A percentile compares a stretch with the other conserved stretches of the same genome.
Conservation (phyloP, 2,797 vertebrate species). For the Cynopterus sphinx region DNA sequence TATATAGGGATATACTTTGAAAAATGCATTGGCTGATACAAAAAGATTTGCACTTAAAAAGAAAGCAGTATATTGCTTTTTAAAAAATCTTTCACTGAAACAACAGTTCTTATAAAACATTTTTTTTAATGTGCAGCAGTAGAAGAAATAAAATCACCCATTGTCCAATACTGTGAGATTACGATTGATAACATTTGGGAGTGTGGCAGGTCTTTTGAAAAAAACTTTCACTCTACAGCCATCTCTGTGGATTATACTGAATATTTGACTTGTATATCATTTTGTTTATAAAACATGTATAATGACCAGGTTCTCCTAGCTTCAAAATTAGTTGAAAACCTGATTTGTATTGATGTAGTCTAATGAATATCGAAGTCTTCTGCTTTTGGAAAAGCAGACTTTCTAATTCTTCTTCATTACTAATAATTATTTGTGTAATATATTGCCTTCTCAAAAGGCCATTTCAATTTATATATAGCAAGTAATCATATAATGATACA, state of each 20-base stretch:
- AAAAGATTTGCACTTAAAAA: slow-evolving; percentile 28
- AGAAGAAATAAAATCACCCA: background rate
- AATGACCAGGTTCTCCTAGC: background rate
- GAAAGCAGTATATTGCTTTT: background rate
- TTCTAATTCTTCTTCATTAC: slow-evolving; percentile 33
- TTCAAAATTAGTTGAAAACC: slow-evolving; percentile 40
- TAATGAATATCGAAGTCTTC: background rate
- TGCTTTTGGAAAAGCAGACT: background rate
- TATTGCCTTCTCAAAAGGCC: background rate
- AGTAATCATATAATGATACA: background rate
- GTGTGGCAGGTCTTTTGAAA: background rate
- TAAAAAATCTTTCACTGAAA: slow-evolving; percentile 16
- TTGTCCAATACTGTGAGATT: background rate
- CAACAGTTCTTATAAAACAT: background rate
- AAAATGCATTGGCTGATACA: slow-evolving; percentile 14
- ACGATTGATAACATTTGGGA: background rate
- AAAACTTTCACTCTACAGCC: background rate
- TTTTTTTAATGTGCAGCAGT: background rate
- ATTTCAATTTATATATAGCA: background rate
- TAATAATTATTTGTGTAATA: background rate
- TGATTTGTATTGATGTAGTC: slow-evolving; percentile 42
- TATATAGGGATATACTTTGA: background rate
- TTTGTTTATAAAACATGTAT: slow-evolving; percentile 14
- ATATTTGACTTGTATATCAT: slow-evolving; percentile 20
- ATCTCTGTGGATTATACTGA: background rate